Evolutionary conservation across 2,888 invertebrate species (phyloP).

Genomic region (Osmoderma eremita): DNA sequence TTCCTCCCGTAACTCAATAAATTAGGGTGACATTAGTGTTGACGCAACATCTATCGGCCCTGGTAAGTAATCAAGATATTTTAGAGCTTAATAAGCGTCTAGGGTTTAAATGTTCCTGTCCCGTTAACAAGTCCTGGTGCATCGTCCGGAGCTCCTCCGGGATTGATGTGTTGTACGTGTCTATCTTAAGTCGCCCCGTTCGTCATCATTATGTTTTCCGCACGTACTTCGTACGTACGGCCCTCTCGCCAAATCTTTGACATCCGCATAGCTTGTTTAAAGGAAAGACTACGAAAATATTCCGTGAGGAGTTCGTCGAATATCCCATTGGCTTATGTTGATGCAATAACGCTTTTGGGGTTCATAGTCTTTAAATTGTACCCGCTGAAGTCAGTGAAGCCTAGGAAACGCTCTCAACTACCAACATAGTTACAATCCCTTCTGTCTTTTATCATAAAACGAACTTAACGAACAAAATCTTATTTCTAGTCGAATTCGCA

Average conservation of each 20-base stretch:
- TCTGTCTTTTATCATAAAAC: too few species aligned
- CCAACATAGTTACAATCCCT: too few species aligned
- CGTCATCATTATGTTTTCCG: conserved; percentile 44
- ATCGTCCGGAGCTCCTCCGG: conserved; percentile 43
- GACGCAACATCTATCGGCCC: conserved; percentile 6
- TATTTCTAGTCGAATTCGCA: too few species aligned
- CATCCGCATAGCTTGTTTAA: conserved; percentile 27
- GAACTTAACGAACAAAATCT: too few species aligned
- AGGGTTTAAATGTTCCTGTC: conserved; percentile 31
- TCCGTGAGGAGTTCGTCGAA: conserved; percentile 29
- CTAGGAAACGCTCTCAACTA: too few species aligned
- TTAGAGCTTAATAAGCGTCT: conserved; percentile 35
- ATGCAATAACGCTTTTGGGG: background rate
- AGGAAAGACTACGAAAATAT: conserved; percentile 20
- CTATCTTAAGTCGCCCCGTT: conserved; percentile 49
- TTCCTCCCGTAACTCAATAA: conserved; percentile 6
- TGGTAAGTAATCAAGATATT: conserved; percentile 34
- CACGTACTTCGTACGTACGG: too few species aligned
- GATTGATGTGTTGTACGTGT: conserved; percentile 53
- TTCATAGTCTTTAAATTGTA: background rate
- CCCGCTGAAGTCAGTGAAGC: too few species aligned
- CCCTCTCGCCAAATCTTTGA: conserved; percentile 12
- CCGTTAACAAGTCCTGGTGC: conserved; percentile 50
- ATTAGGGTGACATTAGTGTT: conserved; percentile 17
- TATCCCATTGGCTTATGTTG: background rate